Base-by-base conservation (phyloP, 2,113 vertebrate genomes). In the Halcyon malimbica region DNA sequence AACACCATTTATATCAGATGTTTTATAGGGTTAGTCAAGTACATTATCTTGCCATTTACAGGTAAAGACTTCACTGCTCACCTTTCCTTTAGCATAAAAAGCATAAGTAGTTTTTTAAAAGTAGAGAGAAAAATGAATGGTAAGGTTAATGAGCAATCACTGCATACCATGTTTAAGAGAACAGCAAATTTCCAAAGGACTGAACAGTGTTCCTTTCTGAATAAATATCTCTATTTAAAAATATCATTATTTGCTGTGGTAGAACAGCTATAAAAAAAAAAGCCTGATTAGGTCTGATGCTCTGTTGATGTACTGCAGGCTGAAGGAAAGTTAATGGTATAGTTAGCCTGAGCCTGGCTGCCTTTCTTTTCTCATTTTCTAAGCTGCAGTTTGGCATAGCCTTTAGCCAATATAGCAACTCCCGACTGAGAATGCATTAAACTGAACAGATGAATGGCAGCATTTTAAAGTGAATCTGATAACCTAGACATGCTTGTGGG, bases 381-480 rank as follows among this genome's bases (percentile, higher is more conserved):
- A 77, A 97, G 77, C 81, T 91, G 89, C 85, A 94, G 83, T 60
- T 59, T 96, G 92, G 84, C 94, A 89, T 76, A 96, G 96, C 77
- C 97, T 95, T 97, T 89, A 97, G 97, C 96, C 96, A 97, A 63
- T 94, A 94, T 28, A 97, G 94, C 83, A 96, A 53, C 95, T 97
- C 96, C 87, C 53, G 13, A 51, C 81, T 92, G 97, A 97, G 83
- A 69, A 89, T 71, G 88, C 90, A 97, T 97, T 98, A 97, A 97
- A 95, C 73, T 94, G 94, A 98, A 94, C 85, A 96, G 92, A 97
- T 97, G 97, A 98, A 97, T 97, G 97, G 79, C 97, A 98, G 93
- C 77, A 74, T 97, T 98, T 98, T 93, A 97, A 96, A 98, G 87
- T 5, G 82, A 90, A 97, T 97, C 96, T 98, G 98, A 98, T 98